A percentile compares a stretch with the other conserved stretches of the same genome.
These are phyloP conservation scores for Alligator mississippiensis DNA, from an alignment of 2,113 vertebrate species.

Conservation along the genomic window DNA sequence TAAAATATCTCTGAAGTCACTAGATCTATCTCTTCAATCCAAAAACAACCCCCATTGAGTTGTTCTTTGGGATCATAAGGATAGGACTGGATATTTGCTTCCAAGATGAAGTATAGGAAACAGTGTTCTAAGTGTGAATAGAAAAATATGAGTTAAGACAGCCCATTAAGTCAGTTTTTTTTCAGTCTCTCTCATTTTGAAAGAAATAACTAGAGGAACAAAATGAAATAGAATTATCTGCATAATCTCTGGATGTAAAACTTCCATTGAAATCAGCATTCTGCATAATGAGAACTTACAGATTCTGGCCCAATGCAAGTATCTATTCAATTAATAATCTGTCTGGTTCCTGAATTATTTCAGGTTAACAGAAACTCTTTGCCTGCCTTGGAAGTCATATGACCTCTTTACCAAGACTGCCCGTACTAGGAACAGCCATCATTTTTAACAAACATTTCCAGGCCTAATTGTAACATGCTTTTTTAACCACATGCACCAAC, in stretches of 20 bases:
- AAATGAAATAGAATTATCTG: neutral
- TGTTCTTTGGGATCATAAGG: neutral
- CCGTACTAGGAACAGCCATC: neutral
- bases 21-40: neutral
- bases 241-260: neutral
- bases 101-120: neutral
- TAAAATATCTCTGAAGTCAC: neutral
- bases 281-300: fast-evolving
- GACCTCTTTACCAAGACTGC: neutral
- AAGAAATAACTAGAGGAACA: neutral
- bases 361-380: neutral
- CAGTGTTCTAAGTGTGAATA: neutral
- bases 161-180: neutral
- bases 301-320: neutral
- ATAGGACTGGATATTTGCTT: neutral
- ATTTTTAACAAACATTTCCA: neutral
- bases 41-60: neutral
- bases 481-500: neutral
- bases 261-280: neutral
- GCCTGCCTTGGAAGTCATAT: neutral
- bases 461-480: neutral
- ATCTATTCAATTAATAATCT: neutral
- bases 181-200: neutral
- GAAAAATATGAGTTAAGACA: too few species aligned
- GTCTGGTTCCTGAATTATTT: neutral